Evolutionary conservation across 2,888 invertebrate genomes (phyloP).

Genomic region (Drosophila percnosoma): DNA sequence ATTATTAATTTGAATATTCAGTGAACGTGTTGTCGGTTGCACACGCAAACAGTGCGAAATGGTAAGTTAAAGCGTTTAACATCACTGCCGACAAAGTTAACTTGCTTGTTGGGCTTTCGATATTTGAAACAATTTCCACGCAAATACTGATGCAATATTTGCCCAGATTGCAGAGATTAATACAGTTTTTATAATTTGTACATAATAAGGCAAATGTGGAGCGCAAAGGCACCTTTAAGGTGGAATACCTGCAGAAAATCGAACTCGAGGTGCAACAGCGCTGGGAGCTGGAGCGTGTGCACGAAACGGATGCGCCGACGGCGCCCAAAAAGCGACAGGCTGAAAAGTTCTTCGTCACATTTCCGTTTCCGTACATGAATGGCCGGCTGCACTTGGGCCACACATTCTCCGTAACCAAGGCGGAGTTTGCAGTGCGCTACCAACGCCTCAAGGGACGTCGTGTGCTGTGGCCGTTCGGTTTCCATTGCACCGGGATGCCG

Average conservation of each 20-base stretch:
- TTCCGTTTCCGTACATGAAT: slow-evolving; percentile 99
- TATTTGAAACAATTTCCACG: background rate
- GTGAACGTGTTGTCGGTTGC: slow-evolving; percentile 11
- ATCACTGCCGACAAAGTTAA: background rate
- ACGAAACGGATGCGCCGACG: slow-evolving; percentile 92
- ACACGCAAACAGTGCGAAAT: slow-evolving; percentile 24
- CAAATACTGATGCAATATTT: slow-evolving; percentile 64
- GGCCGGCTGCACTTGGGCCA: slow-evolving; percentile 98
- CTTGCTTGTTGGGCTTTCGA: background rate
- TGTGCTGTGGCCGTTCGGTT: slow-evolving; percentile 98
- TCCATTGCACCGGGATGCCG: slow-evolving; percentile 99
- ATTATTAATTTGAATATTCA: slow-evolving; percentile 22
- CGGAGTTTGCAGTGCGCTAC: slow-evolving; percentile 97
- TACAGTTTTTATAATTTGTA: slow-evolving; percentile 10
- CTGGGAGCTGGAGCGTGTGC: slow-evolving; percentile 93
- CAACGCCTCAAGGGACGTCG: slow-evolving; percentile 96
- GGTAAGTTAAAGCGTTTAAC: slow-evolving; percentile 19
- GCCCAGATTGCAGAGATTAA: slow-evolving; percentile 1
- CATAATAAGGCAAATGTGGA: slow-evolving; percentile 85
- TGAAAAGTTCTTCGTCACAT: slow-evolving; percentile 96
- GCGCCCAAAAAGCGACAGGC: slow-evolving; percentile 86
- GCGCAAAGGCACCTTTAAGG: slow-evolving; percentile 98
- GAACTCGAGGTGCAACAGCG: slow-evolving; percentile 93
- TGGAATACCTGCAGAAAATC: slow-evolving; percentile 95
- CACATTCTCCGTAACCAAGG: slow-evolving; percentile 98